Conservation (phyloP, 2,888 invertebrate genomes). For the Ariolimax columbianus region DNA sequence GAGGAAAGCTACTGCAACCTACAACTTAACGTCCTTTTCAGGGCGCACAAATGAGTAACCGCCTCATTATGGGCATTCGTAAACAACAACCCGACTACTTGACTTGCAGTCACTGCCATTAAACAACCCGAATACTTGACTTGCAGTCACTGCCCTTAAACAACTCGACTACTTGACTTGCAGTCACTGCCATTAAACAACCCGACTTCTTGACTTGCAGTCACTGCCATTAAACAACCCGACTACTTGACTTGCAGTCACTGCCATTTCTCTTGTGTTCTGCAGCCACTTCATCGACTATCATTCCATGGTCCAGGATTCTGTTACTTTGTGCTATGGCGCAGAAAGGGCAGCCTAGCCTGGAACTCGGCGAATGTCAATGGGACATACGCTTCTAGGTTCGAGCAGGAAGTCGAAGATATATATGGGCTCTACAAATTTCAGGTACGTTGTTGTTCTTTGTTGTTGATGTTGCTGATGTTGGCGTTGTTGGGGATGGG, state of each 20-base stretch:
- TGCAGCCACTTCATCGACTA: constrained; percentile 70
- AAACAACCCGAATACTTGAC: no score
- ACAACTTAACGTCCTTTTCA: no score
- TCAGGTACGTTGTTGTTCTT: constrained; percentile 51
- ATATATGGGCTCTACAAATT: constrained; percentile 69
- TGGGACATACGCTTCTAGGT: constrained; percentile 59
- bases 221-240: no score
- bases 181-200: no score
- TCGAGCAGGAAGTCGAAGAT: constrained; percentile 69
- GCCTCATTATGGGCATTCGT: no score
- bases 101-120: no score
- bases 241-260: background rate
- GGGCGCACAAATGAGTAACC: no score
- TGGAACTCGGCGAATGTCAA: constrained; percentile 65
- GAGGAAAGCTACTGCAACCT: no score
- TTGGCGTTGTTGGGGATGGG: background rate
- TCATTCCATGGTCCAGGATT: constrained; percentile 71
- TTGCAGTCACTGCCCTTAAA: no score
- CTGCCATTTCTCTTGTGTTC: background rate
- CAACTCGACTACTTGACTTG: no score
- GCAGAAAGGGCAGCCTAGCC: constrained; percentile 67
- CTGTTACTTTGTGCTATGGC: constrained; percentile 66
- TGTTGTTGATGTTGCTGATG: background rate
- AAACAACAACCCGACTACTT: no score
- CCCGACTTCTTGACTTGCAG: no score